Conservation (phyloP, 2,888 invertebrate genomes). For the Calameuta idolon region DNA sequence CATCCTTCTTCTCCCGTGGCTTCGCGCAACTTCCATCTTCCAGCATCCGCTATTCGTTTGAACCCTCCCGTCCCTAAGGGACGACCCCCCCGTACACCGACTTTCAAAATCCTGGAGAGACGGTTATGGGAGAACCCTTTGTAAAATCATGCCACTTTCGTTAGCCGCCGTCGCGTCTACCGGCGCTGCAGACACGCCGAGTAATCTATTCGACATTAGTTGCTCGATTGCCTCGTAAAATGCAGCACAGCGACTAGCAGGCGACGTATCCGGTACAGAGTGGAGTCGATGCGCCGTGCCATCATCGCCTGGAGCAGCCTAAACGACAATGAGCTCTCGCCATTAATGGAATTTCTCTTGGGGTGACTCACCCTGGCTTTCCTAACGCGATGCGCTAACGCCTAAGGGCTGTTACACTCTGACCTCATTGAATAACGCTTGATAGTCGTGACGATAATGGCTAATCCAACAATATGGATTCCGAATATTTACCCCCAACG, state of each 20-base stretch:
- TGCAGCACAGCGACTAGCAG: slow-evolving; percentile 24
- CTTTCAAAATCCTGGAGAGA: background rate
- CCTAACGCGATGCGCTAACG: too few relatives aligned
- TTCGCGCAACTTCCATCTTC: slow-evolving; percentile 6
- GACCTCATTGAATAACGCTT: slow-evolving; percentile 48
- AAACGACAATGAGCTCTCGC: slow-evolving; percentile 44
- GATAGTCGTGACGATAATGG: slow-evolving; percentile 50
- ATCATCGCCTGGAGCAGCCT: slow-evolving; percentile 42
- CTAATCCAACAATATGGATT: too few relatives aligned
- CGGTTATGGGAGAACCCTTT: background rate
- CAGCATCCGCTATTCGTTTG: slow-evolving; percentile 7
- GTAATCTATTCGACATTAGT: slow-evolving; percentile 50
- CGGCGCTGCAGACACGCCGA: slow-evolving; percentile 38
- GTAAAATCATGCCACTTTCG: slow-evolving; percentile 5
- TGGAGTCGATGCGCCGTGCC: slow-evolving; percentile 37
- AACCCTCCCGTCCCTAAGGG: background rate
- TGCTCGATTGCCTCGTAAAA: slow-evolving; percentile 49
- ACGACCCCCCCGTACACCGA: slow-evolving; percentile 2
- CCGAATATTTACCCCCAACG: too few relatives aligned
- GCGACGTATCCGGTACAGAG: slow-evolving; percentile 14
- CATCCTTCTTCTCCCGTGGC: slow-evolving; percentile 23
- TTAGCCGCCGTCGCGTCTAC: background rate
- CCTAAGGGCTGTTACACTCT: slow-evolving; percentile 41
- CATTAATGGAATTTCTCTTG: slow-evolving; percentile 48
- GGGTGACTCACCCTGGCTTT: too few relatives aligned